Conservation (phyloP, 35 echinoderm and acorn worm genomes). For the Holothuria glaberrima region DNA sequence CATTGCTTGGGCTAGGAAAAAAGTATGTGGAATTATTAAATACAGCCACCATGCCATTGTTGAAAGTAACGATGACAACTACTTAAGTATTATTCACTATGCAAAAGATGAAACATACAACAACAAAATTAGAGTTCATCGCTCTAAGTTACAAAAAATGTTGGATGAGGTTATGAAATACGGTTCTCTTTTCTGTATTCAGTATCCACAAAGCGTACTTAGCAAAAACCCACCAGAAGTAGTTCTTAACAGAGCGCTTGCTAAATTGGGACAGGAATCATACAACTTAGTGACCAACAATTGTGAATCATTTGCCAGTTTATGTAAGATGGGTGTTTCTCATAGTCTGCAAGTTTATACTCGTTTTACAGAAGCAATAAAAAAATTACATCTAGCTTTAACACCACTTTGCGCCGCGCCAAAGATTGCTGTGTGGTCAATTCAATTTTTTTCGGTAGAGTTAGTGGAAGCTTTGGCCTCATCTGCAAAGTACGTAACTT, state of each 20-base stretch:
- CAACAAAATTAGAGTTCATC: not conserved
- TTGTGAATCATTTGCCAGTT: slow-evolving; percentile 43
- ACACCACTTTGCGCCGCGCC: not conserved
- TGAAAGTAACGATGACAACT: not conserved
- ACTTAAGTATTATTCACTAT: not conserved
- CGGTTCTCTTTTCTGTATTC: not conserved
- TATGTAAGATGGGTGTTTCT: slow-evolving; percentile 21
- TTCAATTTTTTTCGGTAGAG: no score
- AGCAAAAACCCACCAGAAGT: not conserved
- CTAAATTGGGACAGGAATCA: not conserved
- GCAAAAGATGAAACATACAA: not conserved
- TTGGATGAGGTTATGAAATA: not conserved
- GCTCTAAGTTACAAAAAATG: not conserved
- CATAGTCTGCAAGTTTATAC: not conserved
- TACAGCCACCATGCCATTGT: slow-evolving; percentile 45
- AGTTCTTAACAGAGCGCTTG: not conserved
- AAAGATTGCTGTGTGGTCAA: no score
- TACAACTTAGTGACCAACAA: slow-evolving; percentile 7
- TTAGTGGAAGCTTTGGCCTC: no score
- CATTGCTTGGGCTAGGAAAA: not conserved
- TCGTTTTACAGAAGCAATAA: not conserved
- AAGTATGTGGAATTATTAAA: not conserved
- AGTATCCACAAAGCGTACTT: not conserved
- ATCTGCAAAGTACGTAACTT: no score
- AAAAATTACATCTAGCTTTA: not conserved